Evolutionary conservation across 2,797 vertebrate genomes (phyloP).

Genomic region (Sebastes dallii): DNA sequence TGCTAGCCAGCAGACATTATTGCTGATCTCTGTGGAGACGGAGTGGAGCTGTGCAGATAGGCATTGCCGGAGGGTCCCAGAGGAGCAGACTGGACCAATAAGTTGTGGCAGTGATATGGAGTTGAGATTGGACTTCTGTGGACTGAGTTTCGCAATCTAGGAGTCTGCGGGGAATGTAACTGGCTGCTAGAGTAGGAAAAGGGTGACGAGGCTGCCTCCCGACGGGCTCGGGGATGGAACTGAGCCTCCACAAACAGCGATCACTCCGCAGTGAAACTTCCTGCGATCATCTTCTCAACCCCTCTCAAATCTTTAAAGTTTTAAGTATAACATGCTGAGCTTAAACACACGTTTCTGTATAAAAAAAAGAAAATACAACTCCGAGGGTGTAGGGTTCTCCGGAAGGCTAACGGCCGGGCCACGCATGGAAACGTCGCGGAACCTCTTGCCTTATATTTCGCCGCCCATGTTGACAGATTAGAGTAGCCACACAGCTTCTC

Average conservation of each 20-base stretch:
- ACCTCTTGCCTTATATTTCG: too few species aligned
- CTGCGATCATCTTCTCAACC: neutral
- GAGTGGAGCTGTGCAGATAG: constrained; percentile 41
- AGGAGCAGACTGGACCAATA: constrained; percentile 53
- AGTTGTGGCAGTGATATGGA: constrained; percentile 61
- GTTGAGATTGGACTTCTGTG: constrained; percentile 29
- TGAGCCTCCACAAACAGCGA: neutral
- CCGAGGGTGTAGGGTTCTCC: neutral
- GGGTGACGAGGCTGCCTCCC: neutral
- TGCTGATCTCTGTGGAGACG: constrained; percentile 59
- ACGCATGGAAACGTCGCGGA: too few species aligned
- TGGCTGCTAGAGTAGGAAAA: constrained; percentile 8
- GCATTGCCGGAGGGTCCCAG: constrained; percentile 44
- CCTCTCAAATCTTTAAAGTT: constrained; percentile 9
- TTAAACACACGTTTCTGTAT: constrained; percentile 27
- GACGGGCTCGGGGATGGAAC: neutral
- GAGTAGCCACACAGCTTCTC: too few species aligned
- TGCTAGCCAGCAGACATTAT: constrained; percentile 42
- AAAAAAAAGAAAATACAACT: neutral
- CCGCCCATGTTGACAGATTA: too few species aligned
- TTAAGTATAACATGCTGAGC: constrained; percentile 31
- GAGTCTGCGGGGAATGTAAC: constrained; percentile 22
- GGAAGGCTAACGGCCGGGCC: neutral
- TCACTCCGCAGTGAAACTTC: neutral
- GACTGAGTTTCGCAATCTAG: neutral